Conservation (phyloP, 2,888 invertebrate species). For the Xestobium rufovillosum region DNA sequence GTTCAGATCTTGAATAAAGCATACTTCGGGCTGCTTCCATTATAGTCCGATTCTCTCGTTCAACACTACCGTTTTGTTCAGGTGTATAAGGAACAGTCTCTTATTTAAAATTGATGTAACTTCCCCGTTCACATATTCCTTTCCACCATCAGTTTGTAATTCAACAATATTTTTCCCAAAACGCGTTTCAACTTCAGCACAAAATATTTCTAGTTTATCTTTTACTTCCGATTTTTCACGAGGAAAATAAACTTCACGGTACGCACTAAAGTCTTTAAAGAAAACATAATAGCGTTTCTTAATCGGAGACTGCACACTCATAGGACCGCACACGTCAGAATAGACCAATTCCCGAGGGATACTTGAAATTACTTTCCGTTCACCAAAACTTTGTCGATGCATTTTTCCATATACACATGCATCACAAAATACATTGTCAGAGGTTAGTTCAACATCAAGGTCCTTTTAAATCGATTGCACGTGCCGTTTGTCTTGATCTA, state of each 20-base stretch:
- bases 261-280: slow-evolving; percentile 18
- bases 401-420: slow-evolving; percentile 23
- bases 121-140: too few relatives aligned
- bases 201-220: too few relatives aligned
- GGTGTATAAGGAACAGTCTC: too few relatives aligned
- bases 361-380: slow-evolving; percentile 7
- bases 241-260: slow-evolving; percentile 16
- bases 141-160: slow-evolving; percentile 17
- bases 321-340: too few relatives aligned
- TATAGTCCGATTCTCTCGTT: slow-evolving; percentile 16
- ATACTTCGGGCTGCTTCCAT: slow-evolving; percentile 19
- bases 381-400: slow-evolving; percentile 19
- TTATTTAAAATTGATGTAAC: slow-evolving; percentile 12
- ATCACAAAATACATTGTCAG: slow-evolving; percentile 18
- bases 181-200: slow-evolving; percentile 9
- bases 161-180: slow-evolving; percentile 12
- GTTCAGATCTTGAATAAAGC: slow-evolving; percentile 15
- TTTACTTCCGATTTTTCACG: too few relatives aligned
- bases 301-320: slow-evolving; percentile 12
- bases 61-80: too few relatives aligned
- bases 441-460: slow-evolving; percentile 13
- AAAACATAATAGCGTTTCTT: slow-evolving; percentile 16
- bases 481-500: slow-evolving; percentile 23
- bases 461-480: slow-evolving; percentile 16
- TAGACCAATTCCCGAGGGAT: slow-evolving; percentile 13